A percentile compares a stretch with the other conserved stretches of the same genome.
phyloP scores from a whole-genome alignment of 2,888 invertebrate genomes.

The Nemotelus nigrinus region DNA sequence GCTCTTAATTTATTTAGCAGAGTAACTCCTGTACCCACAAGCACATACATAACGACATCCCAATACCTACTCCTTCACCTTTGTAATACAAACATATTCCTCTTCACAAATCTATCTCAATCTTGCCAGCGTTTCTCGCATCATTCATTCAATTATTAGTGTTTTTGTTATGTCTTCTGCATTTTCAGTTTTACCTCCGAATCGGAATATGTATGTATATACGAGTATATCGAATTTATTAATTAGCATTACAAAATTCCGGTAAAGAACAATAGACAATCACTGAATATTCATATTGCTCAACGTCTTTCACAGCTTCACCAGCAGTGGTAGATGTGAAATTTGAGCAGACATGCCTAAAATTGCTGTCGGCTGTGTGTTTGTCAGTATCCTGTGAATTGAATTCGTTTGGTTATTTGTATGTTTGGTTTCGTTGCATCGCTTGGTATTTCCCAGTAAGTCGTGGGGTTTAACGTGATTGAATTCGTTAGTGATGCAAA shows the following conservation, averaged over 20 bases:
- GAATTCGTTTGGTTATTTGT: not conserved
- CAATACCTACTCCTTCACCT: too few species aligned
- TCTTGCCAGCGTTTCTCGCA: not conserved
- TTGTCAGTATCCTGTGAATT: slow-evolving; percentile 25
- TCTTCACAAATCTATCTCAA: not conserved
- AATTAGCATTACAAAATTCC: slow-evolving; percentile 42
- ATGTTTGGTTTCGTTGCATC: not conserved
- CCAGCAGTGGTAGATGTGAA: not conserved
- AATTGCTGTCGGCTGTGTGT: not conserved
- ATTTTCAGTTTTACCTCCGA: slow-evolving; percentile 19
- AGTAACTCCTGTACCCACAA: too few species aligned
- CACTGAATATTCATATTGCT: slow-evolving; percentile 27
- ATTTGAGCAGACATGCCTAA: not conserved
- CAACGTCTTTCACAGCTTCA: not conserved
- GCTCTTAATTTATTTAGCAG: too few species aligned
- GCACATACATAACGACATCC: too few species aligned
- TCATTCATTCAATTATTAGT: not conserved
- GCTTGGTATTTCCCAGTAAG: not conserved
- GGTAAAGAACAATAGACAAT: slow-evolving; percentile 33
- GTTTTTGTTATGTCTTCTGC: slow-evolving; percentile 15
- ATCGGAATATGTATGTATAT: slow-evolving; percentile 9
- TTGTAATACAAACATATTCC: too few species aligned
- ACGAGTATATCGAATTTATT: slow-evolving; percentile 37
- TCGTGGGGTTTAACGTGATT: slow-evolving; percentile 1
- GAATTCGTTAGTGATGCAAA: slow-evolving; percentile 21